A percentile compares a stretch with the other conserved stretches of the same genome.
Evolutionary conservation across 35 echinoderm and acorn worm species (phyloP).

Genomic region (Stichopus chloronotus): DNA sequence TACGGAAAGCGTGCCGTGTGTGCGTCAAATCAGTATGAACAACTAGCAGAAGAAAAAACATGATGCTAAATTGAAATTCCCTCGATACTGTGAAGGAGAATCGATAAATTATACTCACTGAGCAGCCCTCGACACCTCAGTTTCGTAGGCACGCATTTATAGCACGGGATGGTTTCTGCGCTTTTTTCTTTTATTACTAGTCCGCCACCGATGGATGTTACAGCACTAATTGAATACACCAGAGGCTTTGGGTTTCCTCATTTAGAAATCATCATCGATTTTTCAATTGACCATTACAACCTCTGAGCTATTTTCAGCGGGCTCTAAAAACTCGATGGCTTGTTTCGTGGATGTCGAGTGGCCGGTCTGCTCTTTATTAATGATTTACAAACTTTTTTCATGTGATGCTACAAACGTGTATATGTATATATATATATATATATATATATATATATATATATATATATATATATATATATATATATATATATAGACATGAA

Average conservation of each 20-base stretch:
- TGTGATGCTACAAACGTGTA: too few species aligned
- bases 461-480: too few species aligned
- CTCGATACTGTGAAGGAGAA: neutral
- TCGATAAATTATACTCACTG: neutral
- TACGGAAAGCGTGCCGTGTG: too few species aligned
- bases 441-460: too few species aligned
- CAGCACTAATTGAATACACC: conserved; percentile 15
- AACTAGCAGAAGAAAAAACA: too few species aligned
- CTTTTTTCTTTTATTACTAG: neutral
- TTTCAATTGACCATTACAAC: conserved; percentile 46
- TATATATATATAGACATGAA: too few species aligned
- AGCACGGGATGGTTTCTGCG: neutral
- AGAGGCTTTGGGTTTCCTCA: conserved; percentile 7
- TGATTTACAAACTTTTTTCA: neutral
- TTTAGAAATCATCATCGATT: conserved; percentile 28
- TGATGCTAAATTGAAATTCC: neutral
- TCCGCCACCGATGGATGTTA: neutral
- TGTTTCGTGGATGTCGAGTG: neutral
- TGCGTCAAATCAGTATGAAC: too few species aligned
- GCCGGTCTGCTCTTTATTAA: neutral
- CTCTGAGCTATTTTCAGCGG: neutral
- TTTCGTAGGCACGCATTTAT: neutral
- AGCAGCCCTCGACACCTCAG: neutral
- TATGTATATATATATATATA: too few species aligned
- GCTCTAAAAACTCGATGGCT: neutral